Evolutionary conservation across 2,797 vertebrate genomes (phyloP), one percentile per base, ranked within the genome.

Genomic region (Poecilia velifera): DNA sequence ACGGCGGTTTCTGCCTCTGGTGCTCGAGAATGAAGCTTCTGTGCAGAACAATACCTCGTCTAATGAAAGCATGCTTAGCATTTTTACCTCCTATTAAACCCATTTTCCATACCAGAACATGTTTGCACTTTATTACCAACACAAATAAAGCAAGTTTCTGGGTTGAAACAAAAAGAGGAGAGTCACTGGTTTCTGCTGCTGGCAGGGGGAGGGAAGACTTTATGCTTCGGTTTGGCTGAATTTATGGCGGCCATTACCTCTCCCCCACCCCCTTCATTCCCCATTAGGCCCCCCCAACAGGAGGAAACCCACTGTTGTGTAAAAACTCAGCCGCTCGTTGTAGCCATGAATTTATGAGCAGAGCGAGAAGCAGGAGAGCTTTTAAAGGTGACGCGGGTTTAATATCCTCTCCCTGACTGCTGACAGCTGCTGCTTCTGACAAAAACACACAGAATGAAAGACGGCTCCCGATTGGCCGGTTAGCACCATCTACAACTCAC

Each of bases 361-460:
- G 75, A 31, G 86, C n/a, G 46, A 91, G 84, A 72, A 73, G 2
- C 28, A 51, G 72, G 80, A 74, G 82, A 83, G 68, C 62, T 92
- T 94, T 95, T 88, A 89, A 84, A 91, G 89, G 79, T 82, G 76
- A 85, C 81, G 93, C 46, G 31, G 75, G 1, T 91, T 92, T 94
- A 89, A 82, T 82, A 59, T 91, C 86, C 74, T 84, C 36, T 31
- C 57, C 3, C 47, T 28, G 79, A 25, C 82, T 76, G 80, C 82
- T 81, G 81, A 86, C 83, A 82, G 78, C 76, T 72, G 76, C 71
- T 43, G 85, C 79, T 73, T 88, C 85, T 78, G 51, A 84, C 78
- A 73, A 73, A 84, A 89, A 64, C 36, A 81, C 80, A 79, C 55
- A 75, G 3, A 51, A 72, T 79, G 77, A 90, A 91, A 81, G 76